Base-by-base conservation (phyloP, 2,113 vertebrate species). In the Prunella himalayana region DNA sequence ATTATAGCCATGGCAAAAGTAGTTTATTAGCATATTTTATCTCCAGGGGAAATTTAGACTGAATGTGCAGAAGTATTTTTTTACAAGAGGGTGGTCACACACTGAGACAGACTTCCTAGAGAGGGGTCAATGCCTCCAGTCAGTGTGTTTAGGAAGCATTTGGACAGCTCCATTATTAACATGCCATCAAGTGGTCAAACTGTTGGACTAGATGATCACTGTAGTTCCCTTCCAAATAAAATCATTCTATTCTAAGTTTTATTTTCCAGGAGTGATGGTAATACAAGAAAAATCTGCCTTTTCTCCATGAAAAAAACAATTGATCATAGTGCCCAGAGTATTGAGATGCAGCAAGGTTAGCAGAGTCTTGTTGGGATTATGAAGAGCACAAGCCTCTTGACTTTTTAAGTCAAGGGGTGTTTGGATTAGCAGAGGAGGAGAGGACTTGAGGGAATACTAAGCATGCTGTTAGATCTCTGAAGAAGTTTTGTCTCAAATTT, bases 121-220 rank as follows among this genome's bases (percentile, higher is more conserved):
- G 42, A 59, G 20, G 9, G 11, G 9, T n/a, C 0, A 0, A 9
- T 50, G 28, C 15, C 31, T 35, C 22, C 13, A 68, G 54, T 20
- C 18, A 3, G 13, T 24, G 60, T 47, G 49, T 57, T 77, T 44
- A n/a, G 77, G 57, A 70, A 33, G 20, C 53, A 44, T 82, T 61
- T 2, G 4, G 47, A 33, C 33, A 72, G 11, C 35, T 64, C 15
- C 18, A 41, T 78, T 42, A 49, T 50, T 42, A 77, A 56, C 31
- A 24, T 49, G 42, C 10, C 60, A 54, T 57, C 19, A 51, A 47
- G 13, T 57, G 20, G 49, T 87, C 22, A 65, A 56, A 45, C 13
- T 30, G 15, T 25, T 71, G 28, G 57, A 61, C 30, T 51, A 77
- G 63, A 61, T 66, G 19, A 35, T 23, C 6, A 4, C 2, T 28